Percentiles rank a stretch among this genome's conserved stretches.
Evolutionary conservation across 2,797 vertebrate species (phyloP).

Genomic region (Oreortyx pictus): DNA sequence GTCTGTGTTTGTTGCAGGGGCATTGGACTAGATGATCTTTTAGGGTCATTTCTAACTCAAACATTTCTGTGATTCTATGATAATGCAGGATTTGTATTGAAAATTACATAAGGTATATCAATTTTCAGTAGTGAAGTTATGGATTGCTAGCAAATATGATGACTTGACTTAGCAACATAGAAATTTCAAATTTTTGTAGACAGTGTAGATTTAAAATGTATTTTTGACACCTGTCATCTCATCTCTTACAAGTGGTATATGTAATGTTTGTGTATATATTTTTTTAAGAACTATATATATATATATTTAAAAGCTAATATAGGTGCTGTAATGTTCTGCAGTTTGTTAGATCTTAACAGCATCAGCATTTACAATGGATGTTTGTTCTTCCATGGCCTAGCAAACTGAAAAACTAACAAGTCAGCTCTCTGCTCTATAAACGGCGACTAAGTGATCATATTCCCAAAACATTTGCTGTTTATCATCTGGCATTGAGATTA

Average conservation of each 20-base stretch:
- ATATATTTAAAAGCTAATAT: neutral
- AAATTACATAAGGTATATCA: neutral
- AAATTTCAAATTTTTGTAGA: neutral
- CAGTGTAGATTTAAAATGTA: neutral
- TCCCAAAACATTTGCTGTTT: neutral
- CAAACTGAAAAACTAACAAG: neutral
- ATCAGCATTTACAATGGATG: neutral
- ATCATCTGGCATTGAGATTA: neutral
- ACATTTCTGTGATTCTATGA: neutral
- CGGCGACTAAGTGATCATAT: neutral
- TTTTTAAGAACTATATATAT: neutral
- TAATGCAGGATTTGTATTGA: neutral
- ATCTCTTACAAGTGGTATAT: neutral
- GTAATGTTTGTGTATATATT: neutral
- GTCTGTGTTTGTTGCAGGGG: too few relatives aligned
- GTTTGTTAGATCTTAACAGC: neutral
- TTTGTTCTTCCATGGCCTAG: neutral
- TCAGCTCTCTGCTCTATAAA: neutral
- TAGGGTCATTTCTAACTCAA: too few relatives aligned
- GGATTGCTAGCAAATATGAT: neutral
- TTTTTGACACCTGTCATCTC: neutral
- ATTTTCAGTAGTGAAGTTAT: slow-evolving; percentile 22
- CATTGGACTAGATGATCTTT: too few relatives aligned
- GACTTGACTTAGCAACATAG: neutral
- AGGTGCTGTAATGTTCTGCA: neutral